phyloP scores from a whole-genome alignment of 2,888 invertebrate genomes.

The Carabus problematicus region DNA sequence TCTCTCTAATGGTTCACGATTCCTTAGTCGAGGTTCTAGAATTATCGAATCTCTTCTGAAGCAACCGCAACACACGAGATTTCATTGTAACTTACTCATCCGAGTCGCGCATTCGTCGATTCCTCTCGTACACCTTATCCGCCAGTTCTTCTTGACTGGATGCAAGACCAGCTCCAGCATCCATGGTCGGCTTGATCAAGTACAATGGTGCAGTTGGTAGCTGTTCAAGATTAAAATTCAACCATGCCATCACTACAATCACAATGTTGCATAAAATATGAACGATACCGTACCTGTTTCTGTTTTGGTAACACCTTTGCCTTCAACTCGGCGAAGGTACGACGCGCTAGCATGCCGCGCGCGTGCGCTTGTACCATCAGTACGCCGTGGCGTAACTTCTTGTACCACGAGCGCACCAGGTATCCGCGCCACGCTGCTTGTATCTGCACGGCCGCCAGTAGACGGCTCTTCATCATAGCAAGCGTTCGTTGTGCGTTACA shows the following conservation, averaged over 20 bases:
- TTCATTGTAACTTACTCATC: slow-evolving; percentile 59
- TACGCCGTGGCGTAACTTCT: slow-evolving; percentile 66
- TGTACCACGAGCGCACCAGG: slow-evolving; percentile 71
- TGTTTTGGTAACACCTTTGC: slow-evolving; percentile 29
- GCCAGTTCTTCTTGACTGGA: slow-evolving; percentile 64
- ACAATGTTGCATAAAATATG: neutral
- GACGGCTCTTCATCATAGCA: slow-evolving; percentile 60
- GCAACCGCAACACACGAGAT: no score
- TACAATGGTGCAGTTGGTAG: slow-evolving; percentile 4
- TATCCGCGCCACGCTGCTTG: slow-evolving; percentile 83
- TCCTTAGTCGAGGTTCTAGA: no score
- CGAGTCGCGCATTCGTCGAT: slow-evolving; percentile 51
- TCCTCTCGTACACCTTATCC: slow-evolving; percentile 2
- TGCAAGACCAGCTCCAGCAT: slow-evolving; percentile 62
- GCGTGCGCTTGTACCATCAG: slow-evolving; percentile 76
- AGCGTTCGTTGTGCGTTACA: slow-evolving; percentile 66
- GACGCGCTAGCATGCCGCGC: slow-evolving; percentile 71
- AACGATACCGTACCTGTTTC: slow-evolving; percentile 43
- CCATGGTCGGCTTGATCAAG: slow-evolving; percentile 53
- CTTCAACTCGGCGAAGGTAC: slow-evolving; percentile 62
- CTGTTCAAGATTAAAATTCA: neutral
- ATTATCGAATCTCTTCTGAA: no score
- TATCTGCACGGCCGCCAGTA: slow-evolving; percentile 71
- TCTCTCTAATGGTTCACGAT: no score
- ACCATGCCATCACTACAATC: neutral